Evolutionary conservation across 2,888 invertebrate species (phyloP).

Genomic region (Metopia argyrocephala): DNA sequence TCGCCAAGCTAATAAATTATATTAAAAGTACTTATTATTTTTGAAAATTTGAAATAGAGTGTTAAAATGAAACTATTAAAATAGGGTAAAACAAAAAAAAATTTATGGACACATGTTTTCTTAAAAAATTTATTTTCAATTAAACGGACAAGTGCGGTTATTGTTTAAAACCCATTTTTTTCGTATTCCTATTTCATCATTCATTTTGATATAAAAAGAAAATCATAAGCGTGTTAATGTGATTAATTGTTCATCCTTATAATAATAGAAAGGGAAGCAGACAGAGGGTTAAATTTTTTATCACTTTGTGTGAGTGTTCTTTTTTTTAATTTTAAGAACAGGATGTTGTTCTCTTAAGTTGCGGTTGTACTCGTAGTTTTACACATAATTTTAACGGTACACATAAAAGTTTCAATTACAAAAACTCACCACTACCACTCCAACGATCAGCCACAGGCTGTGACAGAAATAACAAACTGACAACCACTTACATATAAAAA

Average conservation of each 20-base stretch:
- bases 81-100: neutral
- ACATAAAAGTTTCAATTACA: slow-evolving; percentile 62
- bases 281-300: slow-evolving; percentile 30
- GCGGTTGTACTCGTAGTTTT: slow-evolving; percentile 55
- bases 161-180: neutral
- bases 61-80: too few relatives aligned
- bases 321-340: slow-evolving; percentile 22
- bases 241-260: slow-evolving; percentile 62
- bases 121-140: slow-evolving; percentile 22
- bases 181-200: too few relatives aligned
- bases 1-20: neutral
- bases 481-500: slow-evolving; percentile 51
- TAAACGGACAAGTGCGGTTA: slow-evolving; percentile 53
- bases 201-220: slow-evolving; percentile 6
- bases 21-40: too few relatives aligned
- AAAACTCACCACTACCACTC: slow-evolving; percentile 8
- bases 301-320: neutral
- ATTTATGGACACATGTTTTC: slow-evolving; percentile 28
- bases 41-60: too few relatives aligned
- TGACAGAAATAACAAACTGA: too few relatives aligned
- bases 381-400: slow-evolving; percentile 52
- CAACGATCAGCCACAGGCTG: neutral
- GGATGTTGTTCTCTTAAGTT: slow-evolving; percentile 50
- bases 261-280: neutral
- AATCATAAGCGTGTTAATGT: slow-evolving; percentile 64